A percentile compares a stretch with the other conserved stretches of the same genome.
These are phyloP conservation scores for Poecilus cupreus DNA, from an alignment of 2,888 invertebrate genomes.

Conservation along the genomic window DNA sequence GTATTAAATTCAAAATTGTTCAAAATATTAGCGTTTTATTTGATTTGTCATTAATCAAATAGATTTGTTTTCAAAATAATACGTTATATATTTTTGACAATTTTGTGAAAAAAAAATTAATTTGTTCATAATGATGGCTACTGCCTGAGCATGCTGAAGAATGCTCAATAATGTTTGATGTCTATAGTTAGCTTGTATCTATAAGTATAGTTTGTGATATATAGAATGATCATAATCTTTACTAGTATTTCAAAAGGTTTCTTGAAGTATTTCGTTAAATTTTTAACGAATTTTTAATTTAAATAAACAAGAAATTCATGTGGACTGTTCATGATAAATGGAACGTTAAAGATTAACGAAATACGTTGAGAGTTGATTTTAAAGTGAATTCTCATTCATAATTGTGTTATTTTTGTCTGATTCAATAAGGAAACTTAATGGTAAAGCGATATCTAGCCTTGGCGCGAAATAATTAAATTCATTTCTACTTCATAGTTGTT, in stretches of 20 bases:
- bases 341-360: too few species aligned
- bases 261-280: not conserved
- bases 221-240: not conserved
- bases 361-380: too few species aligned
- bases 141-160: conserved; percentile 24
- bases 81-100: conserved; percentile 15
- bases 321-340: too few species aligned
- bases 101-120: conserved; percentile 34
- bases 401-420: too few species aligned
- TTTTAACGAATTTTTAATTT: too few species aligned
- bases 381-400: too few species aligned
- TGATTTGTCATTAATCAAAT: not conserved
- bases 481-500: too few species aligned
- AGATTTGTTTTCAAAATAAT: conserved; percentile 2
- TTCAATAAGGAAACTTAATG: too few species aligned
- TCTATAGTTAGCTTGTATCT: conserved; percentile 51
- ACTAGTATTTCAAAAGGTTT: not conserved
- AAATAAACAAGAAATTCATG: too few species aligned
- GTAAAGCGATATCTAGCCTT: too few species aligned
- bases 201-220: conserved; percentile 10
- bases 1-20: conserved; percentile 11
- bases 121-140: conserved; percentile 37
- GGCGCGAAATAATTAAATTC: too few species aligned
- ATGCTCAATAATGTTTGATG: conserved; percentile 57
- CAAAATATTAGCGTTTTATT: conserved; percentile 9